Evolutionary conservation across 2,113 vertebrate species (phyloP).

Genomic region (Diphyllodes magnificus): DNA sequence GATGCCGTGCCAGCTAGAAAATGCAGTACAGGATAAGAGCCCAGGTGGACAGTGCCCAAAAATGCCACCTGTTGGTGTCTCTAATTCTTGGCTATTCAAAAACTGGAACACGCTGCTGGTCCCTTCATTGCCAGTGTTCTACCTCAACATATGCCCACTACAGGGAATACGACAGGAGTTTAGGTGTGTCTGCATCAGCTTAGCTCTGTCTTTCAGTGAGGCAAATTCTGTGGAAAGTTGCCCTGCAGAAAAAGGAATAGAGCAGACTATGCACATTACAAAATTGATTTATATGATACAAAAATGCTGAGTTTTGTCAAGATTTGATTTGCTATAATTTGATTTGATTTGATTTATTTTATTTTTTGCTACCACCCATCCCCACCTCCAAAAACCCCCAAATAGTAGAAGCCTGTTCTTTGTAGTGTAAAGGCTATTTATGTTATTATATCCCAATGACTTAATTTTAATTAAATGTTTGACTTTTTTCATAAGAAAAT

Average conservation of each 20-base stretch:
- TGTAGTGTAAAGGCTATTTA: background rate
- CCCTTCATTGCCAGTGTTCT: background rate
- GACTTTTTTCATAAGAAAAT: background rate
- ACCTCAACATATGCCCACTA: background rate
- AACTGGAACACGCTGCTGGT: background rate
- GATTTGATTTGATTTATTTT: background rate
- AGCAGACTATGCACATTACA: rapidly evolving
- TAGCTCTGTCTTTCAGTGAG: background rate
- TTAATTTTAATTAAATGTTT: background rate
- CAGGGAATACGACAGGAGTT: background rate
- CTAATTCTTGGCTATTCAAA: background rate
- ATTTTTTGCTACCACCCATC: background rate
- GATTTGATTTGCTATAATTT: background rate
- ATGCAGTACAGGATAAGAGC: background rate
- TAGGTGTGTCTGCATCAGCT: background rate
- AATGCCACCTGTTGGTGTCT: background rate
- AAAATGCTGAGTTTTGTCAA: background rate
- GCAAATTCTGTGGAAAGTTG: background rate
- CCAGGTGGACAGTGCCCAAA: background rate
- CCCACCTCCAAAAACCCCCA: background rate
- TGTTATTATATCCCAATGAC: background rate
- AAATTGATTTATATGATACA: background rate
- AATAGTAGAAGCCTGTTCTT: background rate
- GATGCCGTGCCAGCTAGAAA: slow-evolving; percentile 1
- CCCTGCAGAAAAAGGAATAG: background rate